These are phyloP conservation scores for Ataeniobius toweri DNA, from an alignment of 2,797 vertebrate species.

Conservation along the genomic window DNA sequence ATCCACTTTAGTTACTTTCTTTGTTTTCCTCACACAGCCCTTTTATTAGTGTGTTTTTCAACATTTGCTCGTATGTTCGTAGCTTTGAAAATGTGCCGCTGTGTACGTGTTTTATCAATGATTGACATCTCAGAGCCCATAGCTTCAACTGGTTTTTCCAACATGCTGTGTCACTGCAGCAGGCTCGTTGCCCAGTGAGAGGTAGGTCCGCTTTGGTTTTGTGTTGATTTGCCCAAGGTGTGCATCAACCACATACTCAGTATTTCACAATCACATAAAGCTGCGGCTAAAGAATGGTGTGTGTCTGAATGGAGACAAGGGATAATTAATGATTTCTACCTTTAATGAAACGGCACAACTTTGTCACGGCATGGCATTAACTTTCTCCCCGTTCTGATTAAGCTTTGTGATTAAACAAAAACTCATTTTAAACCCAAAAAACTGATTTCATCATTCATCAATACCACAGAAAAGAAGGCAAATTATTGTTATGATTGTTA, in stretches of 20 bases:
- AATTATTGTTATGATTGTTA: not conserved
- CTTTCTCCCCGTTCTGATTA: slow-evolving; percentile 15
- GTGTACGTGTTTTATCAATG: slow-evolving; percentile 68
- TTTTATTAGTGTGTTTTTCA: not conserved
- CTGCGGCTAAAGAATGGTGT: slow-evolving; percentile 10
- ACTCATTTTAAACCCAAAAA: not conserved
- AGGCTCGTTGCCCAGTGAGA: slow-evolving; percentile 60
- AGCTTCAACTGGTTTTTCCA: slow-evolving; percentile 50
- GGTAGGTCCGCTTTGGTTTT: slow-evolving; percentile 31
- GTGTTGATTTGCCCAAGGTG: slow-evolving; percentile 75
- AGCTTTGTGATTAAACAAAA: not conserved
- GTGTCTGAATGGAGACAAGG: slow-evolving; percentile 29
- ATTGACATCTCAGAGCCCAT: slow-evolving; percentile 68
- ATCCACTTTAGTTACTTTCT: not conserved
- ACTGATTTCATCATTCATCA: not conserved
- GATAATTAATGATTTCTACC: slow-evolving; percentile 52
- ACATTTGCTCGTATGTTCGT: slow-evolving; percentile 6
- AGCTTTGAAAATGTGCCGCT: slow-evolving; percentile 25
- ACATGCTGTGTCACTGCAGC: slow-evolving; percentile 75
- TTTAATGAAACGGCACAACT: slow-evolving; percentile 23
- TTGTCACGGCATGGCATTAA: slow-evolving; percentile 26
- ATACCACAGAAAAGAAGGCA: not conserved
- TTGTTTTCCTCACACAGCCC: slow-evolving; percentile 1
- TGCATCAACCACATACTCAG: slow-evolving; percentile 38
- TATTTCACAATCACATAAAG: slow-evolving; percentile 50